Base-by-base conservation (phyloP, 2,888 invertebrate species). In the Erebia aethiops region DNA sequence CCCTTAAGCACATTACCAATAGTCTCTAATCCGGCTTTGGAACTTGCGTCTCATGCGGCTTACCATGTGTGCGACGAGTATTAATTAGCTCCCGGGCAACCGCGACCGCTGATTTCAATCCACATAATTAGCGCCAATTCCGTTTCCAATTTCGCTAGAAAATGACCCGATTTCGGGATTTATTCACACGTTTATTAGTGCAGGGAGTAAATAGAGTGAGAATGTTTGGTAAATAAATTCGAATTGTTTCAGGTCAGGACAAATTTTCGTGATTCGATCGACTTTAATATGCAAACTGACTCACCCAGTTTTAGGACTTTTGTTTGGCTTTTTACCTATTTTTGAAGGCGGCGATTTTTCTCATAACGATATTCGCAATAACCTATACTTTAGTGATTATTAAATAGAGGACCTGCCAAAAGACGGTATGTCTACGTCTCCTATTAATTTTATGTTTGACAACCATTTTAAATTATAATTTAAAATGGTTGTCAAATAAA, bases 151-250 rank as follows among this genome's bases (percentile, higher is more conserved):
- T 58, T 26, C 51, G 51, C 57, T 35, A 51, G 57, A 67, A 70
- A 64, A 26, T 61, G 72, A 70, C 64, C 72, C 26, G 65, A 65
- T 70, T 73, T 54, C 67, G 18, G 61, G 61, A 63, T 67, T 70
- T 61, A 67, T 67, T 70, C 63, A 61, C 18, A 41, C 67, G 41
- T 56, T 65, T 68, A 68, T 72, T 60, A 63, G 70, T 51, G 60
- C 58, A 61, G 13, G 46, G 66, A 51, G 56, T 49, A 62, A 72
- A 72, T 73, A 54, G 65, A 52, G 61, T 43, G 21, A 58, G 68
- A 73, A 65, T 68, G 57, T 64, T 64, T 62, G 62, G 21, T 21
- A 46, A 62, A 52, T 35, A 64, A 64, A 64, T 52, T 64, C 41
- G 41, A 51, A 61, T 61, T 18, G 43, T 43, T 46, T 18, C 18